These are phyloP conservation scores for Dicrostonyx torquatus DNA, from an alignment of 2,797 vertebrate species.

Conservation along the genomic window DNA sequence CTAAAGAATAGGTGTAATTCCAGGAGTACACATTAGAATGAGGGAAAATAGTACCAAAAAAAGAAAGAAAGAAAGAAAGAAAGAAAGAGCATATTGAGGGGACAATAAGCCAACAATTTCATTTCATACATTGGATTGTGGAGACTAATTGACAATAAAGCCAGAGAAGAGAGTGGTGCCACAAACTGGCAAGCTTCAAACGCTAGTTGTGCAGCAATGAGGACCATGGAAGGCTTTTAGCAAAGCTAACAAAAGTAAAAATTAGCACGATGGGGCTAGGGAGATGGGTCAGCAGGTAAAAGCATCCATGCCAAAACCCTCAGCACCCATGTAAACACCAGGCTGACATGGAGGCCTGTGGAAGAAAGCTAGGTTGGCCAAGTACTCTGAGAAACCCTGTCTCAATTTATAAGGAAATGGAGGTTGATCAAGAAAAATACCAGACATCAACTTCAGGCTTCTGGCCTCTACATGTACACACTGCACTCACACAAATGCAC, in stretches of 20 bases:
- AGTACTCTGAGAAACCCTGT: background rate
- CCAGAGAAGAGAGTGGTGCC: constrained; percentile 18
- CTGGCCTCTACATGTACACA: background rate
- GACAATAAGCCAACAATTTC: constrained; percentile 45
- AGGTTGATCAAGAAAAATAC: background rate
- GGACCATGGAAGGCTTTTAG: constrained; percentile 37
- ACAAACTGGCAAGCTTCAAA: constrained; percentile 52
- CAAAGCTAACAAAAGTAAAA: constrained; percentile 58
- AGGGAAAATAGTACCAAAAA: constrained; percentile 28
- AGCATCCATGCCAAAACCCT: background rate
- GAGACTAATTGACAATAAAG: background rate
- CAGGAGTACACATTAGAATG: background rate
- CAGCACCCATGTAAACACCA: background rate
- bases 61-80: background rate
- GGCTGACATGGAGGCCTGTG: background rate
- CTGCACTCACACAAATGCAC: background rate
- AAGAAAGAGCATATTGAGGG: background rate
- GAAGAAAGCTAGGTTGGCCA: background rate
- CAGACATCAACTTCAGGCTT: background rate
- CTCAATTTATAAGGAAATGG: background rate
- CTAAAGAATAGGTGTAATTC: constrained; percentile 45
- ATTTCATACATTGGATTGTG: constrained; percentile 26
- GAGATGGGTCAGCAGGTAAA: background rate
- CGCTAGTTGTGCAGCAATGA: constrained; percentile 37
- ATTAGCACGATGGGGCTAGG: background rate